Evolutionary conservation across 2,888 invertebrate genomes (phyloP).

Genomic region (Lamproptera curius): DNA sequence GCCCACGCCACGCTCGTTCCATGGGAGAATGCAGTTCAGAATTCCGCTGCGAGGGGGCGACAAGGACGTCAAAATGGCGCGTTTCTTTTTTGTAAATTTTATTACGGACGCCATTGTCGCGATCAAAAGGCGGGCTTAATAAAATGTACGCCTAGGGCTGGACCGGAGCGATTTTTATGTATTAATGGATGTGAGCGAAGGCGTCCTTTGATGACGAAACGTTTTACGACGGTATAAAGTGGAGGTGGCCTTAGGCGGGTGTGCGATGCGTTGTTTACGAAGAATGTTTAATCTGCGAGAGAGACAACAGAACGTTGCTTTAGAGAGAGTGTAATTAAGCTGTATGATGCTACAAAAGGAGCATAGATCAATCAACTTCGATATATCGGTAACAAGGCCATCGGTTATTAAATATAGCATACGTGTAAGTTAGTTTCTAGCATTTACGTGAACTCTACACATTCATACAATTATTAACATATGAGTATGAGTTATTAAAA

Average conservation of each 20-base stretch:
- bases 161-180: conserved; percentile 31
- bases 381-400: too few relatives aligned
- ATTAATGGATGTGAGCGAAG: conserved; percentile 26
- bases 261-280: neutral
- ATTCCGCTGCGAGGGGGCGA: conserved; percentile 34
- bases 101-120: conserved; percentile 39
- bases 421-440: too few relatives aligned
- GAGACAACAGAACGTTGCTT: too few relatives aligned
- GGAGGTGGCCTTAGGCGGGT: conserved; percentile 23
- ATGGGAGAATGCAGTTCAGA: conserved; percentile 40
- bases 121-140: conserved; percentile 42
- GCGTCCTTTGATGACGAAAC: conserved; percentile 25
- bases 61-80: conserved; percentile 49
- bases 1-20: conserved; percentile 32
- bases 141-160: conserved; percentile 36
- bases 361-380: too few relatives aligned
- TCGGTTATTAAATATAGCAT: too few relatives aligned
- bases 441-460: too few relatives aligned
- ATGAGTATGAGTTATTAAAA: too few relatives aligned
- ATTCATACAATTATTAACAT: too few relatives aligned
- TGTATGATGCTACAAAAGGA: too few relatives aligned
- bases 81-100: conserved; percentile 44
- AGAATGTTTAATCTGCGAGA: conserved; percentile 9
- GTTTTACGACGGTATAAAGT: conserved; percentile 28
- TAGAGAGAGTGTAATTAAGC: too few relatives aligned